Evolutionary conservation across 2,113 vertebrate genomes (phyloP).

Genomic region (Halichoerus grypus): DNA sequence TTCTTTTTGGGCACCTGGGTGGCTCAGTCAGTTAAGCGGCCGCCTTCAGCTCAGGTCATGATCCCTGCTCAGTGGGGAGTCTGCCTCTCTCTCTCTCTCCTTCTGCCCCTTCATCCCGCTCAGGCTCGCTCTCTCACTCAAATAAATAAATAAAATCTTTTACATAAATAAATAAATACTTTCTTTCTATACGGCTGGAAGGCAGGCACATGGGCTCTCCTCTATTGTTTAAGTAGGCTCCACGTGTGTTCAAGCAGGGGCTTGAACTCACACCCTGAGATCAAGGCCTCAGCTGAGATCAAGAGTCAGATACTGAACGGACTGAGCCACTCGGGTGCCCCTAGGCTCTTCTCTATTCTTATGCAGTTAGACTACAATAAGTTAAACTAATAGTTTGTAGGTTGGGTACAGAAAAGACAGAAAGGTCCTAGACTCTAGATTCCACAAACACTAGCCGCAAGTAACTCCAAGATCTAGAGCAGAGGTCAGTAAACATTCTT

Average conservation of each 20-base stretch:
- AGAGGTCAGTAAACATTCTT: background rate
- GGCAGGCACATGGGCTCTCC: background rate
- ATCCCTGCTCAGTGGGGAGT: background rate
- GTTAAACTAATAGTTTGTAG: slow-evolving; percentile 19
- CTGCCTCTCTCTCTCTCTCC: background rate
- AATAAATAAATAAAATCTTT: background rate
- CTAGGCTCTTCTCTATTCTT: background rate
- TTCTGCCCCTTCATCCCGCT: background rate
- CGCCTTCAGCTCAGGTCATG: background rate
- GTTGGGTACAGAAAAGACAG: background rate
- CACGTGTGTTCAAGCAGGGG: background rate
- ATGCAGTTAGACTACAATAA: background rate
- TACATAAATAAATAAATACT: background rate
- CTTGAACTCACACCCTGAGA: background rate
- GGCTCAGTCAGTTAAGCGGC: background rate
- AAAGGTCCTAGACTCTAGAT: background rate
- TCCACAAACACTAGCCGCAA: slow-evolving; percentile 4
- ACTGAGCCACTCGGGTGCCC: background rate
- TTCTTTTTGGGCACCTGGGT: background rate
- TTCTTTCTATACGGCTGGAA: background rate
- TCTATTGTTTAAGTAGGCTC: background rate
- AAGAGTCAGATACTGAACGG: background rate
- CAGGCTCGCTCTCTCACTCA: background rate
- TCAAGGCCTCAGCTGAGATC: background rate
- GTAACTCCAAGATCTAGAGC: slow-evolving; percentile 3